Evolutionary conservation across 1,140 invertebrate genomes (phyloP).

Genomic region (Matsumurasca onukii): DNA sequence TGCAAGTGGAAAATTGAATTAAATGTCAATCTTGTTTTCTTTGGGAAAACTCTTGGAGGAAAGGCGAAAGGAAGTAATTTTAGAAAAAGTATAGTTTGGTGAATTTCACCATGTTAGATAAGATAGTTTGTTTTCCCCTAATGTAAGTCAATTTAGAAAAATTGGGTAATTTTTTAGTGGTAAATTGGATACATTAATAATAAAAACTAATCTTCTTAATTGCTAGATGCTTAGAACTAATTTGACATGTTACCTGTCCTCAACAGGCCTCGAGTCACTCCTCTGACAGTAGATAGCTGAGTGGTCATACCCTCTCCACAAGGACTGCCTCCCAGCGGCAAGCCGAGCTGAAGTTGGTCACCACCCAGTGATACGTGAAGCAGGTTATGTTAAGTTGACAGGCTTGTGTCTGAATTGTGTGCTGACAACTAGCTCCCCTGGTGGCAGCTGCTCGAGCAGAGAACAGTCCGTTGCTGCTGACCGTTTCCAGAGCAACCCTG

Average conservation of each 20-base stretch:
- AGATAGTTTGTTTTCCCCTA: too few species aligned
- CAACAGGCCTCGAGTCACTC: constrained; percentile 58
- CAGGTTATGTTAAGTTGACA: constrained; percentile 56
- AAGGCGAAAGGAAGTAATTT: too few species aligned
- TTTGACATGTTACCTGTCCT: constrained; percentile 51
- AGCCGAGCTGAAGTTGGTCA: constrained; percentile 58
- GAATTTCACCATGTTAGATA: too few species aligned
- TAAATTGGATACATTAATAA: too few species aligned
- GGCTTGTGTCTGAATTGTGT: constrained; percentile 56
- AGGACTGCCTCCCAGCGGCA: constrained; percentile 58
- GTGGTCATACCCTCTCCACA: constrained; percentile 62
- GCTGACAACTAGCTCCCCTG: constrained; percentile 53
- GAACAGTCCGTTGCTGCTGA: constrained; percentile 55
- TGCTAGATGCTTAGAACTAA: too few species aligned
- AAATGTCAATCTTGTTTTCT: too few species aligned
- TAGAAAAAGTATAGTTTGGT: too few species aligned
- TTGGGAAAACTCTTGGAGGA: too few species aligned
- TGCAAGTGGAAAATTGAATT: too few species aligned
- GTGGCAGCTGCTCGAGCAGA: constrained; percentile 55
- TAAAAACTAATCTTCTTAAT: too few species aligned
- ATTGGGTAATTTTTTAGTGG: too few species aligned
- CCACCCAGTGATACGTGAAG: constrained; percentile 58
- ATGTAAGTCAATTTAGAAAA: too few species aligned
- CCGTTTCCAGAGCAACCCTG: constrained; percentile 47
- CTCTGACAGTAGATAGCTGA: constrained; percentile 55